Evolutionary conservation across 2,888 invertebrate species (phyloP).

Genomic region (Oxystoma pomonae): DNA sequence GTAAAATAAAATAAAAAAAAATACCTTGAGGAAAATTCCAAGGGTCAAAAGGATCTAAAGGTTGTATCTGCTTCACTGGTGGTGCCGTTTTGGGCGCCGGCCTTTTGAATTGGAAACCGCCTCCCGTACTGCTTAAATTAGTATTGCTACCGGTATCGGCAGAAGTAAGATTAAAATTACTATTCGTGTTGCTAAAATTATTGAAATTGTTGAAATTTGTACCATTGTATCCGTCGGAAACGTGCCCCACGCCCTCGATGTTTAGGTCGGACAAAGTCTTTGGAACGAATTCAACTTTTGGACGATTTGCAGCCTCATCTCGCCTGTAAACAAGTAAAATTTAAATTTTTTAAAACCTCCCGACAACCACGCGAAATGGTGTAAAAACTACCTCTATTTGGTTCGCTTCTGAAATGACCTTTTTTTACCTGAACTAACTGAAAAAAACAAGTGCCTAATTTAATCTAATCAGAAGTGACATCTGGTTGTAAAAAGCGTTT

Average conservation of each 20-base stretch:
- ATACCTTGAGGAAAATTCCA: slow-evolving; percentile 59
- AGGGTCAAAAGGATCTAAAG: slow-evolving; percentile 53
- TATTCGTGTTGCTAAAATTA: slow-evolving; percentile 21
- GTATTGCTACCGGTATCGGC: not conserved
- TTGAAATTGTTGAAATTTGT: slow-evolving; percentile 43
- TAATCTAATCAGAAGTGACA: no score
- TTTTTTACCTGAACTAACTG: no score
- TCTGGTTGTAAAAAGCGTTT: no score
- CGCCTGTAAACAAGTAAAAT: slow-evolving; percentile 69
- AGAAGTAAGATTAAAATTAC: slow-evolving; percentile 24
- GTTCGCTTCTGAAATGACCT: no score
- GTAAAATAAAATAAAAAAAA: slow-evolving; percentile 36
- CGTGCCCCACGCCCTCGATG: slow-evolving; percentile 63
- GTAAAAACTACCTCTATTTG: no score
- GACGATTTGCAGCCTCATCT: slow-evolving; percentile 84
- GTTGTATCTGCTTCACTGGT: slow-evolving; percentile 44
- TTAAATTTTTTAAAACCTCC: no score
- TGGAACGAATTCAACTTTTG: slow-evolving; percentile 86
- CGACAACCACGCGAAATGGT: no score
- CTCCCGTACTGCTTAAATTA: slow-evolving; percentile 18
- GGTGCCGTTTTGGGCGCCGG: slow-evolving; percentile 38
- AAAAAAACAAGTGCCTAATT: no score
- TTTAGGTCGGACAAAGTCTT: slow-evolving; percentile 85
- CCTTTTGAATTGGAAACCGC: slow-evolving; percentile 35
- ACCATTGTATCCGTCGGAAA: slow-evolving; percentile 61